Percentiles rank a stretch among this genome's conserved stretches.
Conservation (phyloP, 2,113 vertebrate genomes). For the Syrmaticus mikado region DNA sequence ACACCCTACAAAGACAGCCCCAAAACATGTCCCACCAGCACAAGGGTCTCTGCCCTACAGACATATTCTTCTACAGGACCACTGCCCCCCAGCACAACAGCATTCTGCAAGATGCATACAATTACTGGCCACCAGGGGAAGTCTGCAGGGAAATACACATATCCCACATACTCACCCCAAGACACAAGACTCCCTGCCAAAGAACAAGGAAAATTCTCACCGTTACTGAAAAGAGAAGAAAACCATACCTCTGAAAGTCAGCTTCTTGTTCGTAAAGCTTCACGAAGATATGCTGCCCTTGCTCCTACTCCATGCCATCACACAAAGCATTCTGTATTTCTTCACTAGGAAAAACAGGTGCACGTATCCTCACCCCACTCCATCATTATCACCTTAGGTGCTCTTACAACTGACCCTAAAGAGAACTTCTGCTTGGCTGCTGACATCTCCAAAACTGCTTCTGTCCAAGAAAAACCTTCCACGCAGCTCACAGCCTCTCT, state of each 20-base stretch:
- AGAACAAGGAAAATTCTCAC: fast-evolving
- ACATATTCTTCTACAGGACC: background rate
- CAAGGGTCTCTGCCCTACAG: background rate
- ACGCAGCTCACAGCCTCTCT: background rate
- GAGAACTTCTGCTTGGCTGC: background rate
- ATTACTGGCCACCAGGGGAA: background rate
- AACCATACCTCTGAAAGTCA: background rate
- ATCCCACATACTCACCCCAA: background rate
- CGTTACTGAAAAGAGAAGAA: background rate
- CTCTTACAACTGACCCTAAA: background rate
- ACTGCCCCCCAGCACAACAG: background rate
- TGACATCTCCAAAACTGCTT: fast-evolving
- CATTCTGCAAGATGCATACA: background rate
- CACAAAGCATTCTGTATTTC: fast-evolving
- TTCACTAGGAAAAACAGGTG: background rate
- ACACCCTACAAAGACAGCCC: background rate
- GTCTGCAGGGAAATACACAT: background rate
- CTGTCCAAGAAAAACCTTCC: background rate
- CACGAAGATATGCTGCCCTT: background rate
- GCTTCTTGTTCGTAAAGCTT: background rate
- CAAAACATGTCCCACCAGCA: fast-evolving
- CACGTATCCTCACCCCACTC: background rate
- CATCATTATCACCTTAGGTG: background rate
- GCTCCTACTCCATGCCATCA: background rate
- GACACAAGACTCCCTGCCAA: background rate